A percentile compares a stretch with the other conserved stretches of the same genome.
phyloP scores from a whole-genome alignment of 2,888 invertebrate species.

The Xylophagus ater region DNA sequence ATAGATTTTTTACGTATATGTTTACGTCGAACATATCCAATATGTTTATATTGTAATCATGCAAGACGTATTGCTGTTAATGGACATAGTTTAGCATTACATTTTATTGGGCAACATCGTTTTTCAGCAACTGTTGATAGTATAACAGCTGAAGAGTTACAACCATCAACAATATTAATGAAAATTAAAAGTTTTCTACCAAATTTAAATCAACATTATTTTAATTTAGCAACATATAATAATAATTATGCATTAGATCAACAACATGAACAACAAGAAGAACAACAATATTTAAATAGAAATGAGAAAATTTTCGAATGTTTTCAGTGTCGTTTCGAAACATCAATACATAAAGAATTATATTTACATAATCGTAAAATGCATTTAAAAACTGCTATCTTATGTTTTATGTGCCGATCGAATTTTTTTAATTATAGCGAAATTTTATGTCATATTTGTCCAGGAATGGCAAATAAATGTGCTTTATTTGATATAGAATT shows the following conservation, averaged over 20 bases:
- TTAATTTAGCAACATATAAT: conserved; percentile 63
- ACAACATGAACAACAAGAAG: conserved; percentile 46
- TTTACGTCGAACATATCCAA: conserved; percentile 53
- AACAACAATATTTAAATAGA: conserved; percentile 45
- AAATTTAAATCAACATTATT: conserved; percentile 51
- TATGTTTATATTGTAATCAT: conserved; percentile 78
- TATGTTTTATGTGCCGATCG: conserved; percentile 79
- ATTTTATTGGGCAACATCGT: conserved; percentile 67
- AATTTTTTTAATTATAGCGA: conserved; percentile 83
- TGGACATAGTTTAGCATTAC: conserved; percentile 66
- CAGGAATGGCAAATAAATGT: conserved; percentile 49
- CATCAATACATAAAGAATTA: conserved; percentile 69
- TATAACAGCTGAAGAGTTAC: conserved; percentile 61
- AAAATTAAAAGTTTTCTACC: conserved; percentile 47
- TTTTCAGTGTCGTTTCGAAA: conserved; percentile 72
- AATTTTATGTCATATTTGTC: conserved; percentile 75
- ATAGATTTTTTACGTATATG: conserved; percentile 63
- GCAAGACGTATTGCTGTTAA: conserved; percentile 76
- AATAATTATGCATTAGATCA: too few relatives aligned
- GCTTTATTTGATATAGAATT: conserved; percentile 50
- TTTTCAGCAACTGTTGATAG: conserved; percentile 70
- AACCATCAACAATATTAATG: conserved; percentile 57
- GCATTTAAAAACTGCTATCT: conserved; percentile 70
- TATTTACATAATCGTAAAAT: conserved; percentile 77
- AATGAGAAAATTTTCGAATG: conserved; percentile 69